phyloP scores from a whole-genome alignment of 2,888 invertebrate species.

The Asteroscopus sphinx region DNA sequence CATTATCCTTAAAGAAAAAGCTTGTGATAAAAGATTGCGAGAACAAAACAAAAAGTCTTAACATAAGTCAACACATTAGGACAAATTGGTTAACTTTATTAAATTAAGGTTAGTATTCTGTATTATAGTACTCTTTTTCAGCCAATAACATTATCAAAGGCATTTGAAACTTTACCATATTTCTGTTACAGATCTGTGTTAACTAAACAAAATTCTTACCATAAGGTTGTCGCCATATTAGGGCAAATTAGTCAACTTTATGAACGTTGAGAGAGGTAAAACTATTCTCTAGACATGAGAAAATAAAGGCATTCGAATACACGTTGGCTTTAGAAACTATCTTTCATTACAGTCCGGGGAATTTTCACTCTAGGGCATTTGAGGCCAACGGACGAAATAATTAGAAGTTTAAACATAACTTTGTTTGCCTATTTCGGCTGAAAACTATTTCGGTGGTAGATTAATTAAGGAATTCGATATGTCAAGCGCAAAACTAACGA shows the following conservation, averaged over 20 bases:
- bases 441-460: background rate
- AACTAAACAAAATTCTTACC: background rate
- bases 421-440: background rate
- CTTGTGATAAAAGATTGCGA: background rate
- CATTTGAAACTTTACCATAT: no score
- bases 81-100: conserved; percentile 12
- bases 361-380: background rate
- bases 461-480: background rate
- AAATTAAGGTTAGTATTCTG: no score
- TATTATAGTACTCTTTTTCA: no score
- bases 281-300: background rate
- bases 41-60: background rate
- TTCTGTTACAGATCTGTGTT: no score
- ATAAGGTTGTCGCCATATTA: conserved; percentile 1
- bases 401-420: conserved; percentile 13
- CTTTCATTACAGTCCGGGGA: background rate
- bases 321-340: conserved; percentile 3
- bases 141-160: no score
- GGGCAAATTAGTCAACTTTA: conserved; percentile 11
- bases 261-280: no score
- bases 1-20: background rate
- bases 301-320: background rate
- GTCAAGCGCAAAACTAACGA: no score
- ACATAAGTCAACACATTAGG: background rate
- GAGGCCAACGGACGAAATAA: conserved; percentile 6